Percentiles rank a stretch among this genome's conserved stretches.
Evolutionary conservation across 2,797 vertebrate species (phyloP).

Genomic region (Trematomus bernacchii): DNA sequence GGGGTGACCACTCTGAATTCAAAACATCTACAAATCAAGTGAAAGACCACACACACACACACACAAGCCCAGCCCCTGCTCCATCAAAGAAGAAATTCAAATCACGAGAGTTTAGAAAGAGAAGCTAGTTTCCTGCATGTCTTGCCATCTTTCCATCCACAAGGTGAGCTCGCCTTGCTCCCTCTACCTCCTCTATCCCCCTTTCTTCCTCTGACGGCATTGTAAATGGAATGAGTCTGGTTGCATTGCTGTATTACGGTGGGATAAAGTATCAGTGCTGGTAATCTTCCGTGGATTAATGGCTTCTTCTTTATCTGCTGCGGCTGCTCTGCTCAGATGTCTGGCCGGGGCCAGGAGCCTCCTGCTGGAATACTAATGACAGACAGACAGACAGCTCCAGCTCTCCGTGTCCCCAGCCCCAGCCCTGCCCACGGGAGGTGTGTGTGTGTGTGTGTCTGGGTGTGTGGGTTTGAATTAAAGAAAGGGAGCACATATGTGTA

Average conservation of each 20-base stretch:
- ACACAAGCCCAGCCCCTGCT: conserved; percentile 45
- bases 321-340: conserved; percentile 97
- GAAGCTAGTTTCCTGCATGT: conserved; percentile 56
- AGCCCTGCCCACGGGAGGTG: conserved; percentile 59
- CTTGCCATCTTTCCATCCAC: conserved; percentile 73
- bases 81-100: conserved; percentile 75
- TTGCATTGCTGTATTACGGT: conserved; percentile 96
- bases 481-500: conserved; percentile 68
- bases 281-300: conserved; percentile 99
- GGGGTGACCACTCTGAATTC: conserved; percentile 71
- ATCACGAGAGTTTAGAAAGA: conserved; percentile 59
- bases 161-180: conserved; percentile 76
- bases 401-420: conserved; percentile 72
- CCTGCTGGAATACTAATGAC: conserved; percentile 98
- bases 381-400: conserved; percentile 82
- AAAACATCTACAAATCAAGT: conserved; percentile 76
- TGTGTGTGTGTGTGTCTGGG: conserved; percentile 19
- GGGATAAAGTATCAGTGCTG: conserved; percentile 98
- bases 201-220: conserved; percentile 77
- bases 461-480: conserved; percentile 32
- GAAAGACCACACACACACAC: conserved; percentile 31
- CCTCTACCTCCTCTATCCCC: conserved; percentile 49
- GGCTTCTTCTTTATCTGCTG: conserved; percentile 99
- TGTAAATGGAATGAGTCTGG: conserved; percentile 88
- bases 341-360: conserved; percentile 93